These are phyloP conservation scores for Ostrea edulis DNA, from an alignment of 1,140 invertebrate species.

Conservation along the genomic window DNA sequence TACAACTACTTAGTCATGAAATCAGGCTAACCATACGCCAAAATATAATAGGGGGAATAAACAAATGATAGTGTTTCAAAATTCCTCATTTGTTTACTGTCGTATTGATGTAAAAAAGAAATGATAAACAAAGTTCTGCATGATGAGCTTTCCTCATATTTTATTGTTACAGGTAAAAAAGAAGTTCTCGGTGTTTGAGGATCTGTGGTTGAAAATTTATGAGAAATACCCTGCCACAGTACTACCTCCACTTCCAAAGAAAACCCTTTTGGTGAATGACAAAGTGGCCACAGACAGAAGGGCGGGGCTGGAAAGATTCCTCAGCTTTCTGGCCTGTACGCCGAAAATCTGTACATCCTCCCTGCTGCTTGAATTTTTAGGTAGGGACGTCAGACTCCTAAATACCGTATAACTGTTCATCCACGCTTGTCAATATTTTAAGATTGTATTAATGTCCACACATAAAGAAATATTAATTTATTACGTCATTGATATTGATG, in stretches of 20 bases:
- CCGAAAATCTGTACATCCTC: conserved; percentile 59
- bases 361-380: conserved; percentile 64
- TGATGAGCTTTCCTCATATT: neutral
- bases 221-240: conserved; percentile 66
- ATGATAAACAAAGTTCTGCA: no score
- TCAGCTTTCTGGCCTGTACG: conserved; percentile 64
- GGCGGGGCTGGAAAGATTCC: conserved; percentile 60
- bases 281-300: conserved; percentile 61
- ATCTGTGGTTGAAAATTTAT: conserved; percentile 63
- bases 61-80: neutral
- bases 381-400: conserved; percentile 37
- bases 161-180: conserved; percentile 63
- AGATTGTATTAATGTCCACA: no score
- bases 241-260: conserved; percentile 69
- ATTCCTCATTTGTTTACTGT: neutral
- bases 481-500: neutral
- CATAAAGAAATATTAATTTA: no score
- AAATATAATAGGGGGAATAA: neutral
- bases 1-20: conserved; percentile 50
- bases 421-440: neutral
- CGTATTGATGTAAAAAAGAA: neutral
- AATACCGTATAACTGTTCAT: no score
- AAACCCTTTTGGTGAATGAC: conserved; percentile 65
- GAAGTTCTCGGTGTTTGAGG: conserved; percentile 71
- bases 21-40: neutral